Base-by-base conservation (phyloP, 2,113 vertebrate genomes). In the Diadophis punctatus region DNA sequence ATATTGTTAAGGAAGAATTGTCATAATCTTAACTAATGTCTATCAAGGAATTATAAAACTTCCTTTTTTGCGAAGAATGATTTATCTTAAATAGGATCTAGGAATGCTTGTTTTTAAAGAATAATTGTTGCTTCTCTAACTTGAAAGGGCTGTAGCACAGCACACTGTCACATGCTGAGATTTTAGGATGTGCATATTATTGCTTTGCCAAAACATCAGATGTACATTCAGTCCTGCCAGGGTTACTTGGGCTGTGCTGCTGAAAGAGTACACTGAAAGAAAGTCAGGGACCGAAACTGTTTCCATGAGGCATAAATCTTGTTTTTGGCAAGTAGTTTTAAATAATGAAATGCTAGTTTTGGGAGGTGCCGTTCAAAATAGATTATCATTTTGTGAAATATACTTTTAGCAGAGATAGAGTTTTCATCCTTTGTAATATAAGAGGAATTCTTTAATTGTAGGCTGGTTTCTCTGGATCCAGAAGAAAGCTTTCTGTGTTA, bases 201-300 rank as follows among this genome's bases (percentile, higher is more conserved):
- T 94, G 94, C 91, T 94, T 92, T 96, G 90, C 85, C 93, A 94
- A 74, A 90, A 48, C 22, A 89, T 68, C 46, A 86, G 7, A 80
- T 94, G 90, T 90, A 89, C 39, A 16, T 0, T 86, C 88, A 27
- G 88, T 93, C 20, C 88, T n/a, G 74, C 25, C 93, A 74, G 88
- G 94, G 51, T 55, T 94, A 89, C 87, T 91, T 93, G 91, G 95
- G 90, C 88, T 94, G 80, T 49, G 9, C 63, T 87, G 53, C 39
- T 93, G 92, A 68, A 90, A 0, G 0, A 93, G 91, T 0, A 0
- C 0, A 20, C 95, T 96, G 94, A 93, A 94, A 94, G 92, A 95
- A 89, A 96, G 93, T 93, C 86, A 94, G 80, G 95, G 90, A 94
- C 94, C 95, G 93, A 85, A 85, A 53, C 94, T 96, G 91, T 96